Conservation (phyloP, 2,113 vertebrate species). For the Megaceryle torquata region DNA sequence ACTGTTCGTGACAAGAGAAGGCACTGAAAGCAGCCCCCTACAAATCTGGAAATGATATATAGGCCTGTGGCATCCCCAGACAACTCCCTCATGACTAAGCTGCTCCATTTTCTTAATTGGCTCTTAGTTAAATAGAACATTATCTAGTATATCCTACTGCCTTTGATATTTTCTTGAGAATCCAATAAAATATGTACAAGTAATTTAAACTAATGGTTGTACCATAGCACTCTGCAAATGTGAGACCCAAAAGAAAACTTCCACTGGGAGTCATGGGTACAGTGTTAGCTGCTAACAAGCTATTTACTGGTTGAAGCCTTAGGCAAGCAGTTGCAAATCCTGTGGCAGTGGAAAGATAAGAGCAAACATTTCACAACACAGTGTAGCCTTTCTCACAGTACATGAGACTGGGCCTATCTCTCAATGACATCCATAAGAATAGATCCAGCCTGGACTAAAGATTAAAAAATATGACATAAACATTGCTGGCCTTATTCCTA, state of each 20-base stretch:
- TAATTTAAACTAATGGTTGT: neutral
- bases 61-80: neutral
- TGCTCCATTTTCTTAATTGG: neutral
- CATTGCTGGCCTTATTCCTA: neutral
- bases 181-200: neutral
- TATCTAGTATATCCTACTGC: neutral
- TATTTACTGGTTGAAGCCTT: neutral
- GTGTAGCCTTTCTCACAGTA: neutral
- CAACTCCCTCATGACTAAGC: neutral
- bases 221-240: neutral
- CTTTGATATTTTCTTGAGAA: neutral
- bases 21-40: neutral
- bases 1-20: fast-evolving
- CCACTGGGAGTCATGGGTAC: neutral
- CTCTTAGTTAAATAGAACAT: neutral
- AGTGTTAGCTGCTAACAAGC: neutral
- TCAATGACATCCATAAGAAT: neutral
- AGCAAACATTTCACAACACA: neutral
- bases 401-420: too few relatives aligned
- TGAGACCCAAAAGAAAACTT: neutral
- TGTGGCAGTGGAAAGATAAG: neutral
- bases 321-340: fast-evolving
- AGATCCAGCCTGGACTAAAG: neutral
- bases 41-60: fast-evolving
- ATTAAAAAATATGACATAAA: neutral